Base-by-base conservation (phyloP, 2,113 vertebrate species). In the Phrynosoma blainvillii region DNA sequence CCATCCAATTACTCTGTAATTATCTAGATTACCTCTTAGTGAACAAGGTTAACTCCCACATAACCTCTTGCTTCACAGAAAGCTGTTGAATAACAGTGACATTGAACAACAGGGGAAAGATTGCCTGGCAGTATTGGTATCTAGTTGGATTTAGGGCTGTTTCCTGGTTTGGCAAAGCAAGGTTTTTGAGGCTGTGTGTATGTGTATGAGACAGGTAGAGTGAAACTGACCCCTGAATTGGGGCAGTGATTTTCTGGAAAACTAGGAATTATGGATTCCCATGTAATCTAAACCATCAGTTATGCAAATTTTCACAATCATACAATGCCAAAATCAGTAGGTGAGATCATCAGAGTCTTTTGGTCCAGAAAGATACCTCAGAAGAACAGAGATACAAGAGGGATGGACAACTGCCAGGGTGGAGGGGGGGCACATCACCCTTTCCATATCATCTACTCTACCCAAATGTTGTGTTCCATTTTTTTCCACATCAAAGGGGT, bases 1-100 rank as follows among this genome's bases (percentile, higher is more conserved):
- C 12, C 0, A 86, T 84, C 78, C 82, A 79, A 83, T 87, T 87
- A 74, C 88, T 94, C 93, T 89, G 1, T 14, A 91, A 93, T 86
- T 84, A 40, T 85, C 84, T 84, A 90, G 87, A 88, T 84, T 89
- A 32, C 83, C 74, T 86, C 87, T 95, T 91, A 76, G 12, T 83
- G 56, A 71, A 59, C 32, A 62, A 9, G 79, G 10, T 12, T 88
- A 66, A 90, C 88, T 91, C 90, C 83, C 88, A 88, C 78, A 4
- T 78, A 74, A 23, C 14, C 54, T 70, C n/a, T 86, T 81, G 7
- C 25, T 79, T 82, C 68, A 89, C 83, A 85, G 82, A 89, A 18
- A 4, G 59, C 80, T 54, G 52, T 18, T 62, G 77, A 86, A 82
- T 23, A 56, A 36, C n/a, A 78, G 30, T 27, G 20, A 36, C 71